These are phyloP conservation scores for Cirrhinus molitorella DNA, from an alignment of 2,797 vertebrate species.

Conservation along the genomic window DNA sequence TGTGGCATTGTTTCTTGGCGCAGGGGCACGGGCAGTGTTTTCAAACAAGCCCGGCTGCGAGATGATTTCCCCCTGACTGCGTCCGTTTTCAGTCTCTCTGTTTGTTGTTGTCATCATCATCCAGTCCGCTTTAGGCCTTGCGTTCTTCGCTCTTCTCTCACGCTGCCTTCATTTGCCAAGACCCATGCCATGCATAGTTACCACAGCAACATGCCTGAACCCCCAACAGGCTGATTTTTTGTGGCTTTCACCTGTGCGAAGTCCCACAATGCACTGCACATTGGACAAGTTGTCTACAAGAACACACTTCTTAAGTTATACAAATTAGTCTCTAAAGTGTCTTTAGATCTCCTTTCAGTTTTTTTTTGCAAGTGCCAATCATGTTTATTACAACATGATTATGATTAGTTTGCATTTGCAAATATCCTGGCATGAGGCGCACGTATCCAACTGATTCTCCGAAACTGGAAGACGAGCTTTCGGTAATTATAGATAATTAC, in stretches of 20 bases:
- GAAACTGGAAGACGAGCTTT: slow-evolving; percentile 25
- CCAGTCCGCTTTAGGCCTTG: slow-evolving; percentile 9
- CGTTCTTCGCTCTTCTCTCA: slow-evolving; percentile 57
- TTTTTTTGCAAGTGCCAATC: slow-evolving; percentile 23
- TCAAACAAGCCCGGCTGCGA: slow-evolving; percentile 38
- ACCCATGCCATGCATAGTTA: slow-evolving; percentile 73
- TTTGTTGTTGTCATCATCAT: slow-evolving; percentile 39
- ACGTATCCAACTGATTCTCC: slow-evolving; percentile 25
- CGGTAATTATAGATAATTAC: slow-evolving; percentile 44
- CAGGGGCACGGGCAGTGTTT: slow-evolving; percentile 23
- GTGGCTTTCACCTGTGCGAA: slow-evolving; percentile 68
- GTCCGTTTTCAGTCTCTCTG: slow-evolving; percentile 48
- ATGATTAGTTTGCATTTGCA: slow-evolving; percentile 38
- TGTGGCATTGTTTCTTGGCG: slow-evolving; percentile 20
- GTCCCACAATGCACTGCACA: slow-evolving; percentile 70
- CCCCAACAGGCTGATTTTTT: slow-evolving; percentile 59
- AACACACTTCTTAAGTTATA: not conserved
- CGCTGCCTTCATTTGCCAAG: slow-evolving; percentile 75
- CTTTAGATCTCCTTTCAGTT: not conserved
- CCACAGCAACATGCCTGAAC: slow-evolving; percentile 71
- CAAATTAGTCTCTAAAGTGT: not conserved
- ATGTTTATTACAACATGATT: slow-evolving; percentile 45
- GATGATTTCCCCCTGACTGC: slow-evolving; percentile 37
- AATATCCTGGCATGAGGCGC: slow-evolving; percentile 38
- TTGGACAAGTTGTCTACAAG: not conserved